Evolutionary conservation across 2,888 invertebrate genomes (phyloP).

Genomic region (Pollenia amentaria): DNA sequence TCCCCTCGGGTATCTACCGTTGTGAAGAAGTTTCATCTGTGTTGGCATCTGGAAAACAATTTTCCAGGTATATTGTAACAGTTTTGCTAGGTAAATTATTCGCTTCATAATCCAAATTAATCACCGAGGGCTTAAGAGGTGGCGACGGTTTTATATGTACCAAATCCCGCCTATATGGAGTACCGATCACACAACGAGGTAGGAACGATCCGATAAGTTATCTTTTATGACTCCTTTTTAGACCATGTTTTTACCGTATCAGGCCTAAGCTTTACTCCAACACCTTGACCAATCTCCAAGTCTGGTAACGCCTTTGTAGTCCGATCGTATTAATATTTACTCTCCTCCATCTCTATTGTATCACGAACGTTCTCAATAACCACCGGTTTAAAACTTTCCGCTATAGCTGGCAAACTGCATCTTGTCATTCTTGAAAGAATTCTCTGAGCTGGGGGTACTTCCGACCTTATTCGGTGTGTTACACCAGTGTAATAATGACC

Average conservation of each 20-base stretch:
- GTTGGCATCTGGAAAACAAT: too few species aligned
- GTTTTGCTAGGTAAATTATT: too few species aligned
- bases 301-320: too few species aligned
- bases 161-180: constrained; percentile 21
- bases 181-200: constrained; percentile 1
- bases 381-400: constrained; percentile 1
- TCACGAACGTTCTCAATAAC: neutral
- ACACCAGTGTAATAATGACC: constrained; percentile 3
- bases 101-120: too few species aligned
- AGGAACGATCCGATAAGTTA: neutral
- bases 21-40: too few species aligned
- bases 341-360: neutral
- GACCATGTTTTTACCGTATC: constrained; percentile 18
- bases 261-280: constrained; percentile 4
- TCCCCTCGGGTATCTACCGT: too few species aligned
- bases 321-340: constrained; percentile 13
- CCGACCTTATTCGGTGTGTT: constrained; percentile 26
- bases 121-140: neutral
- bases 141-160: neutral
- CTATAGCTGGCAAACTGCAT: constrained; percentile 1
- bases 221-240: constrained; percentile 1
- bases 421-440: neutral
- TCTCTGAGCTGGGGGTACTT: neutral
- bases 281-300: constrained; percentile 10
- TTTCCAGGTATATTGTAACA: too few species aligned